A percentile compares a stretch with the other conserved stretches of the same genome.
Evolutionary conservation across 2,888 invertebrate species (phyloP).

Genomic region (Tetragonula carbonaria): DNA sequence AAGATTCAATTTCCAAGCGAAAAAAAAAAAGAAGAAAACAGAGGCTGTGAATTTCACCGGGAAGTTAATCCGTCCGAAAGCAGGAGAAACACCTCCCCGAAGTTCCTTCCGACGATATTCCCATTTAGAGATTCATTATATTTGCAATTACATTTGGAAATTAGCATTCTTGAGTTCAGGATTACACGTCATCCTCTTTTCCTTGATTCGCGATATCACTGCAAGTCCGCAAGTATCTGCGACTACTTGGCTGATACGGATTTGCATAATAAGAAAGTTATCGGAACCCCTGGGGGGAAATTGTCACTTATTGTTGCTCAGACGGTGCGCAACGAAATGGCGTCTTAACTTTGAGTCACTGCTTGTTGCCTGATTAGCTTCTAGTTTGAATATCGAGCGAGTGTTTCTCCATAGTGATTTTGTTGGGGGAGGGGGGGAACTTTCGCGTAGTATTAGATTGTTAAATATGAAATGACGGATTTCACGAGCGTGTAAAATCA

Average conservation of each 20-base stretch:
- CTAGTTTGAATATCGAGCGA: constrained; percentile 12
- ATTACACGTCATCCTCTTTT: neutral
- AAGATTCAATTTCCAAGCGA: neutral
- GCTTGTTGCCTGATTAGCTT: neutral
- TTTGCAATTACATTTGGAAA: neutral
- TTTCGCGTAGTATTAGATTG: neutral
- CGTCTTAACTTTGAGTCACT: constrained; percentile 8
- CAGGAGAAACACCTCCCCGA: too few relatives aligned
- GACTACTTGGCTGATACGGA: constrained; percentile 3
- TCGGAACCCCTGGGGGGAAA: constrained; percentile 34
- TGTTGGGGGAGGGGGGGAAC: neutral
- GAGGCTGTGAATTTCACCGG: neutral
- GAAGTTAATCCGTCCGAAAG: neutral
- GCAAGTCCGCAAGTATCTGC: neutral
- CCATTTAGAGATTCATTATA: too few relatives aligned
- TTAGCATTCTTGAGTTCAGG: neutral
- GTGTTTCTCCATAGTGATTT: neutral
- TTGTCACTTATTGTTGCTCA: constrained; percentile 38
- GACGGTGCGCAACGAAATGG: constrained; percentile 5
- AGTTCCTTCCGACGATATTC: too few relatives aligned
- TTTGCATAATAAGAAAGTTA: constrained; percentile 62
- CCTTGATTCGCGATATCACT: neutral
- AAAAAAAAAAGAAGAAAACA: neutral
- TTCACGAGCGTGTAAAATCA: too few relatives aligned
- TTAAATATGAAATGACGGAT: too few relatives aligned